A percentile compares a stretch with the other conserved stretches of the same genome.
Conservation (phyloP, 2,888 invertebrate genomes). For the Megastigmus dorsalis region DNA sequence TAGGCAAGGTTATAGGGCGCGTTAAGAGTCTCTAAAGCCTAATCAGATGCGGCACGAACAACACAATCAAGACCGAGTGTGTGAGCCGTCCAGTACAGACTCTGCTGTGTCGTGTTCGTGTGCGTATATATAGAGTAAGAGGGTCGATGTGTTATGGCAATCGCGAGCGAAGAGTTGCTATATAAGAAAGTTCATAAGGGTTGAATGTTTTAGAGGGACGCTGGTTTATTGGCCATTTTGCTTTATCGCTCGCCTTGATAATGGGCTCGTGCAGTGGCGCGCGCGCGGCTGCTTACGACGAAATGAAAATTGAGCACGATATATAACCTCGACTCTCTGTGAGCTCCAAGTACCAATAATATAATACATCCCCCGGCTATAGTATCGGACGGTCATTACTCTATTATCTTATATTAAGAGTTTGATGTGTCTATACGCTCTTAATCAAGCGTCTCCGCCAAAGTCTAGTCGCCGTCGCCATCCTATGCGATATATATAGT, state of each 20-base stretch:
- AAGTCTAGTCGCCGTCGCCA: no score
- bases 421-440: not conserved
- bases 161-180: not conserved
- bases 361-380: no score
- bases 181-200: constrained; percentile 21
- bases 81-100: no score
- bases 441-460: constrained; percentile 25
- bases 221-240: constrained; percentile 25
- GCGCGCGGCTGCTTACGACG: not conserved
- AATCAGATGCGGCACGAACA: constrained; percentile 26
- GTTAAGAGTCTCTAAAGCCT: constrained; percentile 5
- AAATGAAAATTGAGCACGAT: constrained; percentile 16
- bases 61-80: not conserved
- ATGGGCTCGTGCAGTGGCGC: not conserved
- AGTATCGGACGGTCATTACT: not conserved
- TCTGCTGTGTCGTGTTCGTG: not conserved
- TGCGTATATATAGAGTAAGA: no score
- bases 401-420: constrained; percentile 1
- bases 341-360: constrained; percentile 17
- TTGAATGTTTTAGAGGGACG: not conserved
- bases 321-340: not conserved
- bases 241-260: constrained; percentile 4
- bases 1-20: not conserved
- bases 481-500: no score
- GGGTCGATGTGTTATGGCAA: not conserved